These are phyloP conservation scores for Catharus minimus DNA, from an alignment of 2,113 vertebrate genomes.

Conservation along the genomic window DNA sequence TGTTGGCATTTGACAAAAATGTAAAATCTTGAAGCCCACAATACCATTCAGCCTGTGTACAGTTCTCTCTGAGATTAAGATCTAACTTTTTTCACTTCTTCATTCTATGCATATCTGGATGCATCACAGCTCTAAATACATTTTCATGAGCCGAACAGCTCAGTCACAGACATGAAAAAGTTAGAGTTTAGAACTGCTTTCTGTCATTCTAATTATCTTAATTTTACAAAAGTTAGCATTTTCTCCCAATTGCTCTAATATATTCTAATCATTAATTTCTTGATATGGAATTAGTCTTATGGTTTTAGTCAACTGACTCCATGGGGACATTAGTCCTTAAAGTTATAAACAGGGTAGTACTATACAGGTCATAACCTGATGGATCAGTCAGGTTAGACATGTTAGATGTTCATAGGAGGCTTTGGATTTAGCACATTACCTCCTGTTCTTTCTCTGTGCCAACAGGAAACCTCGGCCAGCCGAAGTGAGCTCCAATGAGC, in stretches of 20 bases:
- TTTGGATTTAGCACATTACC: not conserved
- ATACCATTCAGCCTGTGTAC: not conserved
- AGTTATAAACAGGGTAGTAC: not conserved
- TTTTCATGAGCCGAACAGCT: not conserved
- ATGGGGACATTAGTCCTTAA: not conserved
- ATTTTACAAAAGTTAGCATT: not conserved
- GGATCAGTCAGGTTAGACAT: not conserved
- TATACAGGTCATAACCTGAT: not conserved
- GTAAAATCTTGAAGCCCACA: not conserved
- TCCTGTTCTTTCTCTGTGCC: not conserved
- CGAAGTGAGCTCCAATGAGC: constrained; percentile 75
- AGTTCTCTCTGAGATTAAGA: not conserved
- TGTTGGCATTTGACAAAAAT: not conserved
- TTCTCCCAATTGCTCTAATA: not conserved
- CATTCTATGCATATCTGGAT: not conserved
- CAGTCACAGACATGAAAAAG: not conserved
- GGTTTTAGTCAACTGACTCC: not conserved
- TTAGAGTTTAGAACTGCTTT: not conserved
- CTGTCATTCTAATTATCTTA: not conserved
- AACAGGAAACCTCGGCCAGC: constrained; percentile 80
- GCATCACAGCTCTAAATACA: not conserved
- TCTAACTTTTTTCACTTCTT: not conserved
- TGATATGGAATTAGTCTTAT: not conserved
- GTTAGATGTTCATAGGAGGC: not conserved
- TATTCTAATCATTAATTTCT: not conserved